These are phyloP conservation scores for Odocoileus hemionus DNA, from an alignment of 2,113 vertebrate species.

Conservation along the genomic window DNA sequence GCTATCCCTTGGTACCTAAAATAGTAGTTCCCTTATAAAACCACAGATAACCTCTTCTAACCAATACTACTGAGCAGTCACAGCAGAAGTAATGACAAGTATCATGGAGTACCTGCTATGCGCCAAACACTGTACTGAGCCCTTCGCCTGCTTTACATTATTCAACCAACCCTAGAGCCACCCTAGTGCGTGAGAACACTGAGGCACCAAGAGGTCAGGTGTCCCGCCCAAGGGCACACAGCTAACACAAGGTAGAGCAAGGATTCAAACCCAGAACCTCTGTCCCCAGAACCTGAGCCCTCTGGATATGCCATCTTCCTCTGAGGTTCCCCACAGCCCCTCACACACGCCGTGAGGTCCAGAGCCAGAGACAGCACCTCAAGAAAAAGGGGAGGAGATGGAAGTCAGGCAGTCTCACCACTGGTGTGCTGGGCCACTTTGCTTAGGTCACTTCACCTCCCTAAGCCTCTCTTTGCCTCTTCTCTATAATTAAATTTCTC, in stretches of 20 bases:
- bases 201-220: background rate
- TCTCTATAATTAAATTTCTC: background rate
- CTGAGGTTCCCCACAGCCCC: background rate
- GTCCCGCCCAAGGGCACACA: background rate
- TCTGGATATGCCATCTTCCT: background rate
- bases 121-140: background rate
- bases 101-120: background rate
- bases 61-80: background rate
- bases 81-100: background rate
- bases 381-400: background rate
- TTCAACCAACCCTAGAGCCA: background rate
- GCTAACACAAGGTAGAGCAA: background rate
- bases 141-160: no score
- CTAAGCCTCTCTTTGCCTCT: background rate
- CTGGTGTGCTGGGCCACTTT: background rate
- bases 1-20: background rate
- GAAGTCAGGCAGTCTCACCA: background rate
- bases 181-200: background rate
- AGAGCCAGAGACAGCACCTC: background rate
- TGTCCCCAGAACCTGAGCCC: background rate
- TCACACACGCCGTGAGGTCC: background rate
- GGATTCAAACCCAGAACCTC: background rate
- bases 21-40: background rate
- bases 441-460: background rate
- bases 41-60: background rate